Conservation (phyloP, 2,888 invertebrate species). For the Nasonovia ribisnigri region DNA sequence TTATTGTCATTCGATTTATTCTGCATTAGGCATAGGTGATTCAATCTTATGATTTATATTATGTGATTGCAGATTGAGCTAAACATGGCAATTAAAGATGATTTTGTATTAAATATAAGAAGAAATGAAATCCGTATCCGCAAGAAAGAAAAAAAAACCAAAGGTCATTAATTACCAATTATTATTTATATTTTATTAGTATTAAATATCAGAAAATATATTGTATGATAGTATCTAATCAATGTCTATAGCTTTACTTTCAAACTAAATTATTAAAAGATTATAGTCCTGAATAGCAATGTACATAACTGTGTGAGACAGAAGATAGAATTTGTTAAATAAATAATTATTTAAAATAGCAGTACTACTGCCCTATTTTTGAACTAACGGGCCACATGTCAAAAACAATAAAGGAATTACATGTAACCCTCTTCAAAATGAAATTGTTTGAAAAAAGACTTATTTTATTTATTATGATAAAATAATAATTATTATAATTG, state of each 20-base stretch:
- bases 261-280: neutral
- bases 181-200: neutral
- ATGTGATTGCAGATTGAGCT: neutral
- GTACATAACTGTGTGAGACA: neutral
- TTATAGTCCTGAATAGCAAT: neutral
- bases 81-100: neutral
- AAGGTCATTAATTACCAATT: neutral
- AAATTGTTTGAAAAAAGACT: neutral
- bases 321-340: neutral
- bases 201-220: neutral
- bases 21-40: neutral
- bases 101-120: neutral
- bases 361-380: neutral
- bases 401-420: neutral
- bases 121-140: neutral
- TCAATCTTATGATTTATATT: neutral
- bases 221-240: neutral
- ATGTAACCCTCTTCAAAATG: neutral
- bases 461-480: no score
- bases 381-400: neutral
- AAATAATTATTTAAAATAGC: neutral
- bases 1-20: neutral
- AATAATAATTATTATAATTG: no score
- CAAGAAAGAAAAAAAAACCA: neutral
- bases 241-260: neutral